A percentile compares a stretch with the other conserved stretches of the same genome.
Conservation (phyloP, 1,140 invertebrate genomes). For the Papilio machaon region DNA sequence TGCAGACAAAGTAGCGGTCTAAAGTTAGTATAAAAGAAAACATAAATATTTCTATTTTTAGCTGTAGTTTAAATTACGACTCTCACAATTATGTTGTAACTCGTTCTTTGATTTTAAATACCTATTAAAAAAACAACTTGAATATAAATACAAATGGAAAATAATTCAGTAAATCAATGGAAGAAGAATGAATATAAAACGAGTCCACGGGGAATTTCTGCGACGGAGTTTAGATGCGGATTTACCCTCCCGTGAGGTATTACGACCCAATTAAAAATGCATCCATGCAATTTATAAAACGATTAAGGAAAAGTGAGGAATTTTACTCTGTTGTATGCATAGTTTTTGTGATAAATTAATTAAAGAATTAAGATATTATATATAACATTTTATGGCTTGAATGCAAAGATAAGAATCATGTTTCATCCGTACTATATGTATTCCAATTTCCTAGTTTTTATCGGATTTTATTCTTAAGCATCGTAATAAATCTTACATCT, state of each 20-base stretch:
- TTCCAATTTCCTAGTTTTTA: too few relatives aligned
- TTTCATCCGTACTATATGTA: too few relatives aligned
- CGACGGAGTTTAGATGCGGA: background rate
- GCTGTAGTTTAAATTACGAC: too few relatives aligned
- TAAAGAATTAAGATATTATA: too few relatives aligned
- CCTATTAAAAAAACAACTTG: background rate
- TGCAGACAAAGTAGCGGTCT: too few relatives aligned
- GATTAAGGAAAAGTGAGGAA: background rate
- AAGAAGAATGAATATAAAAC: conserved; percentile 12
- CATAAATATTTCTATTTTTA: too few relatives aligned
- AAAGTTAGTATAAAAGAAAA: too few relatives aligned
- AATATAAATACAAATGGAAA: background rate
- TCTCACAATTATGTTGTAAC: background rate
- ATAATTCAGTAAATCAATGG: conserved; percentile 12
- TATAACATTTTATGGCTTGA: too few relatives aligned
- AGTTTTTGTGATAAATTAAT: background rate
- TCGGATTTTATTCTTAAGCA: too few relatives aligned
- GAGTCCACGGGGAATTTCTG: background rate
- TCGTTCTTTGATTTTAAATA: background rate
- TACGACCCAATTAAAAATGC: conserved; percentile 21
- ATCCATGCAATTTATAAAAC: conserved; percentile 9
- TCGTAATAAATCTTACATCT: too few relatives aligned
- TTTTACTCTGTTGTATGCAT: background rate
- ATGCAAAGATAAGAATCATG: too few relatives aligned
- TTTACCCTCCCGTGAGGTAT: background rate